Evolutionary conservation across 2,113 vertebrate species (phyloP), one percentile per base, ranked within the genome.

Genomic region (Melanotaenia duboulayi): DNA sequence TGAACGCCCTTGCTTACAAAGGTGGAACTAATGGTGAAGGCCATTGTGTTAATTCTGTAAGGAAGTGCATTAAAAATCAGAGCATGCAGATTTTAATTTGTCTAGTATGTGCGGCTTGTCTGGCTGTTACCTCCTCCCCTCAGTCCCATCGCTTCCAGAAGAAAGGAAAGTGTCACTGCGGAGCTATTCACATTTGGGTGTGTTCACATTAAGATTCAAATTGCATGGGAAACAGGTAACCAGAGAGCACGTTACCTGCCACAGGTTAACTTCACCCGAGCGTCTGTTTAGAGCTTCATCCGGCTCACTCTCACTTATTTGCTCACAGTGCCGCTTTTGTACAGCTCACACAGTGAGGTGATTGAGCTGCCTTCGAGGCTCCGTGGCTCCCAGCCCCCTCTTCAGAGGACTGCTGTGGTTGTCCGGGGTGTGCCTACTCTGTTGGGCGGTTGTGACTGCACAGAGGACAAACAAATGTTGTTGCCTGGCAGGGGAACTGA

Each of bases 251-350:
- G 52, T 87, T 80, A 92, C 89, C 88, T 91, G 82, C 83, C 35
- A 60, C 88, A 84, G 85, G 84, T 86, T 67, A 35, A 60, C 73
- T 60, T 22, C 78, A 72, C 59, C 61, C 19, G 1, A 71, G 42
- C 24, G 59, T 49, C 71, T 57, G 59, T 49, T 35, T 63, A 32
- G 48, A 44, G 58, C 66, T 65, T 25, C 0, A 16, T 59, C 56
- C 14, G 32, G 70, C 78, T 82, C 67, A 23, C 79, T 73, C 83
- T 84, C 82, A 58, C 79, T 87, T 24, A 63, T 79, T 82, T 89
- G 62, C 85, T 92, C 85, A 92, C 93, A 93, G 89, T 92, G 85
- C 87, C 56, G 61, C 90, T 87, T 85, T 93, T 93, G 92, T 94
- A 86, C 74, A 60, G 14, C 32, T 86, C 51, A 59, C 74, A 91